These are phyloP conservation scores for Meteorus cinctellus DNA, from an alignment of 2,888 invertebrate species.

Conservation along the genomic window DNA sequence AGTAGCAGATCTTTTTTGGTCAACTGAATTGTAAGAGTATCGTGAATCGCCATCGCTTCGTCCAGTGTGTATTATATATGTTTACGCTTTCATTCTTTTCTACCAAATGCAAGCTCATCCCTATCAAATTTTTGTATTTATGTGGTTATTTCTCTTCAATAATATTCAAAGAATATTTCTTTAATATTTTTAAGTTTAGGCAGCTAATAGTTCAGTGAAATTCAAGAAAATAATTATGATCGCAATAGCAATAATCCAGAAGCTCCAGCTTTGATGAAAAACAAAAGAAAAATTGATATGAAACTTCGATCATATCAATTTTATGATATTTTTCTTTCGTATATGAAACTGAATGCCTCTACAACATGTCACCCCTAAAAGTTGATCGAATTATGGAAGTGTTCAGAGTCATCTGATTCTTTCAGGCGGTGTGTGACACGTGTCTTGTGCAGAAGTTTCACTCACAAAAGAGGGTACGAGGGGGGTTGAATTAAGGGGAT, in stretches of 20 bases:
- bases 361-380: slow-evolving; percentile 34
- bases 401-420: slow-evolving; percentile 47
- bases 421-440: slow-evolving; percentile 48
- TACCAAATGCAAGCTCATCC: background rate
- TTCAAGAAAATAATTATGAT: no score
- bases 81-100: slow-evolving; percentile 56
- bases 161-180: background rate
- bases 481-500: slow-evolving; percentile 36
- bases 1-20: slow-evolving; percentile 67
- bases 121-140: background rate
- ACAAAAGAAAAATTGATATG: background rate
- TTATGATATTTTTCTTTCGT: background rate
- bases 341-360: slow-evolving; percentile 18
- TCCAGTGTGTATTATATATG: slow-evolving; percentile 45
- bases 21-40: slow-evolving; percentile 63
- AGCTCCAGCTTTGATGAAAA: background rate
- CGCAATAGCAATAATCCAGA: no score
- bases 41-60: slow-evolving; percentile 63
- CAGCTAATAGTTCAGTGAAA: no score
- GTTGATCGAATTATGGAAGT: slow-evolving; percentile 51
- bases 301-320: background rate
- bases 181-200: no score
- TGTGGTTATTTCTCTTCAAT: background rate
- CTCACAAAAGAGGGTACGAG: slow-evolving; percentile 7
- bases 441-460: slow-evolving; percentile 46